Percentiles rank a stretch among this genome's conserved stretches.
phyloP scores from a whole-genome alignment of 1,140 invertebrate genomes.

The Bombus terrestris region DNA sequence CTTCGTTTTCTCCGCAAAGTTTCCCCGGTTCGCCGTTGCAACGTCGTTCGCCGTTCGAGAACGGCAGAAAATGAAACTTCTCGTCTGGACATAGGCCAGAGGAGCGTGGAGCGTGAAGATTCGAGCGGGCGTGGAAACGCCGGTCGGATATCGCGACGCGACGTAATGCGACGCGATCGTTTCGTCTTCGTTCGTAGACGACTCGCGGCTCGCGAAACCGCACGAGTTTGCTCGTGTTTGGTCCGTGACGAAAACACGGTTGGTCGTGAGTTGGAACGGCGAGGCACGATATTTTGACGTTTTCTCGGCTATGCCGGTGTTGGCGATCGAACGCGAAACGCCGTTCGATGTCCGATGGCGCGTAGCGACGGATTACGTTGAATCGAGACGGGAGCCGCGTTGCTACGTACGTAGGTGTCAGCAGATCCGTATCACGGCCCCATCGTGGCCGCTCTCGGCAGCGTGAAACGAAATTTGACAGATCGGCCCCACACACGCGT shows the following conservation, averaged over 20 bases:
- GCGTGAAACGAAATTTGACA: constrained; percentile 83
- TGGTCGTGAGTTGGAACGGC: not conserved
- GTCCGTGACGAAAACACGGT: not conserved
- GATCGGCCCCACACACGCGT: constrained; percentile 73
- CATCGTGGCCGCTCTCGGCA: constrained; percentile 70
- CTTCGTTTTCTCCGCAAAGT: not conserved
- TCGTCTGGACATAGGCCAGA: too few species aligned
- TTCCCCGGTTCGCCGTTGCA: fast-evolving
- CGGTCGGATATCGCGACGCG: too few species aligned
- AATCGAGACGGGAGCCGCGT: constrained; percentile 52
- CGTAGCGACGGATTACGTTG: constrained; percentile 57
- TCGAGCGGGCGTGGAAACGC: too few species aligned
- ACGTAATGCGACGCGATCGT: too few species aligned
- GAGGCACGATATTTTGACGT: constrained; percentile 14
- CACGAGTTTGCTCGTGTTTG: not conserved
- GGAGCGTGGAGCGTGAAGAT: too few species aligned
- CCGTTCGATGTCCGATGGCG: not conserved
- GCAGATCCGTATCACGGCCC: constrained; percentile 74
- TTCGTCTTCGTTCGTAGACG: too few species aligned
- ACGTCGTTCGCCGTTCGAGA: too few species aligned
- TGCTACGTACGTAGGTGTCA: constrained; percentile 71
- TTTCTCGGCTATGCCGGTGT: not conserved
- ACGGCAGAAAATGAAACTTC: too few species aligned
- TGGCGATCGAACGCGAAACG: constrained; percentile 56
- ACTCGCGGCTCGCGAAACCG: too few species aligned